A percentile compares a stretch with the other conserved stretches of the same genome.
Evolutionary conservation across 2,888 invertebrate genomes (phyloP).

Genomic region (Apodemia hepburni): DNA sequence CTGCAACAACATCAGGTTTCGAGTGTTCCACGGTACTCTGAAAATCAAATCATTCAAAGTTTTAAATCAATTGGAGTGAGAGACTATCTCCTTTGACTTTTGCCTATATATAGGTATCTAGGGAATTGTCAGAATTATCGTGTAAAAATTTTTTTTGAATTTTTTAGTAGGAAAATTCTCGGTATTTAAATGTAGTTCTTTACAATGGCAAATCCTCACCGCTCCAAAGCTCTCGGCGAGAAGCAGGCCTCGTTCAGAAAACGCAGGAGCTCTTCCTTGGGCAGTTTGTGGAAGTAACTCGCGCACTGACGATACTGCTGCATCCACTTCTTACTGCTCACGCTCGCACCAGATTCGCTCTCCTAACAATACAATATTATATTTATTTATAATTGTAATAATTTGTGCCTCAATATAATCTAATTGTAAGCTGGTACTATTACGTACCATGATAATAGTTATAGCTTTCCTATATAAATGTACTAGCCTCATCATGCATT

Average conservation of each 20-base stretch:
- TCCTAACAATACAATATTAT: conserved; percentile 18
- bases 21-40: conserved; percentile 62
- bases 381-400: no score
- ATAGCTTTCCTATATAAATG: no score
- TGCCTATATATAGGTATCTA: no score
- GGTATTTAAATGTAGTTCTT: no score
- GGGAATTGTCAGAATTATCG: no score
- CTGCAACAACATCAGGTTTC: conserved; percentile 65
- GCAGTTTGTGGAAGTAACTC: conserved; percentile 71
- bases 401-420: no score
- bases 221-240: conserved; percentile 48
- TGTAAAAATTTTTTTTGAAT: no score
- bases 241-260: conserved; percentile 63
- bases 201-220: conserved; percentile 38
- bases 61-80: neutral
- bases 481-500: no score
- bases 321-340: conserved; percentile 72
- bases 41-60: conserved; percentile 3
- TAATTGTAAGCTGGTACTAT: neutral
- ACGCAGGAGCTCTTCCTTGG: conserved; percentile 54
- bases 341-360: conserved; percentile 42
- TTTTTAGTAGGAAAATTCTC: no score
- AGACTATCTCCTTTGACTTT: neutral
- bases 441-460: no score
- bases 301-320: conserved; percentile 73